Conservation (phyloP, 1,140 invertebrate genomes). For the Ladona fulva region DNA sequence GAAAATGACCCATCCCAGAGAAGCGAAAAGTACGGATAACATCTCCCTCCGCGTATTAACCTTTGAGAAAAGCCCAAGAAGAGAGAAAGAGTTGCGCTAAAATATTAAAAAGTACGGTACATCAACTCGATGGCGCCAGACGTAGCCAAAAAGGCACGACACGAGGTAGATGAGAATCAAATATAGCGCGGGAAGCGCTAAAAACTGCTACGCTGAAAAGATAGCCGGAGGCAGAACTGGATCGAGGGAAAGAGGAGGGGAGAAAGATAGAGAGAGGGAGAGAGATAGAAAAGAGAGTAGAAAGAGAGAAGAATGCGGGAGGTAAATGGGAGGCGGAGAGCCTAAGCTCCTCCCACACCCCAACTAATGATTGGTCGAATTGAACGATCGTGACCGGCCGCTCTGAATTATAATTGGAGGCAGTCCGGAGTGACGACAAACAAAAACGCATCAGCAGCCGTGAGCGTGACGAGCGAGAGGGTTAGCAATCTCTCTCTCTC, state of each 20-base stretch:
- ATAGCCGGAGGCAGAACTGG: not conserved
- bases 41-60: too few species aligned
- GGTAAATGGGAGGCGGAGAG: not conserved
- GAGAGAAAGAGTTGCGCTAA: too few species aligned
- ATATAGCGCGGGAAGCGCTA: not conserved
- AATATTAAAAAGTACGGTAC: too few species aligned
- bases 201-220: not conserved
- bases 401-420: not conserved
- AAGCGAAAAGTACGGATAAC: too few species aligned
- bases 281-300: not conserved
- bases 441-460: not conserved
- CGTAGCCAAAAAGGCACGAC: too few species aligned
- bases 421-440: not conserved
- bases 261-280: not conserved
- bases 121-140: too few species aligned
- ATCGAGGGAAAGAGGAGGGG: not conserved
- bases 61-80: too few species aligned
- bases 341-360: not conserved
- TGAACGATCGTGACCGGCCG: conserved; percentile 5
- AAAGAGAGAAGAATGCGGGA: not conserved
- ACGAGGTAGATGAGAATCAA: too few species aligned
- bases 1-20: too few species aligned
- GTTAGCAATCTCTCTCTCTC: not conserved
- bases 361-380: conserved; percentile 6
- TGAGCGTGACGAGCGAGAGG: not conserved